Conservation (phyloP, 2,113 vertebrate species). For the Rallus limicola region DNA sequence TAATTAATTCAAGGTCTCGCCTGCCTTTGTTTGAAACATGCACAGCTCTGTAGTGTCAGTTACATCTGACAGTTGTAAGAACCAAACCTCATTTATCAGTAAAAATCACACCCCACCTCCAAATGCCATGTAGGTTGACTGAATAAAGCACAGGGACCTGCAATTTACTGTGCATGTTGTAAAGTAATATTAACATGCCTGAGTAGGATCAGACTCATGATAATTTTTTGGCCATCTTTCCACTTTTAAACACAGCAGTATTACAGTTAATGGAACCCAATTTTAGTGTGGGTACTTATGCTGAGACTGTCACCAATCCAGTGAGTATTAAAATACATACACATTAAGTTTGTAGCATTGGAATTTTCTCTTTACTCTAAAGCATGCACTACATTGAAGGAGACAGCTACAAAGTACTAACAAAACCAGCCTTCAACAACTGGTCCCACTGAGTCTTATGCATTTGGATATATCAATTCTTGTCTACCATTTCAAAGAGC, state of each 20-base stretch:
- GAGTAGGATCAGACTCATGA: not conserved
- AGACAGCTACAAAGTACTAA: not conserved
- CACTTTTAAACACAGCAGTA: not conserved
- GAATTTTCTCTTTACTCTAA: not conserved
- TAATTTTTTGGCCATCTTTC: not conserved
- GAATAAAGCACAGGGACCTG: not conserved
- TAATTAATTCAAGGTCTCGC: not conserved
- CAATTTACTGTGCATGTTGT: not conserved
- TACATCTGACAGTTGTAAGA: not conserved
- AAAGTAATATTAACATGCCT: not conserved
- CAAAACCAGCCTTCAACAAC: not conserved
- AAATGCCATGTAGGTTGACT: fast-evolving
- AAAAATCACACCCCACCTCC: not conserved
- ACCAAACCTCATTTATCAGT: not conserved
- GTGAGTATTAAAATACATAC: not conserved
- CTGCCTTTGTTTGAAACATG: not conserved
- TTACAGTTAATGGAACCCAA: not conserved
- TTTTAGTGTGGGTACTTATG: not conserved
- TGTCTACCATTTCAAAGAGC: not conserved
- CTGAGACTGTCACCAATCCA: not conserved
- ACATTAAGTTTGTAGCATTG: not conserved
- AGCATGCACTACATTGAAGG: not conserved
- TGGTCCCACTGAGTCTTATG: not conserved
- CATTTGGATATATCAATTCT: not conserved
- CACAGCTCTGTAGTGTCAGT: not conserved